These are phyloP conservation scores for Epinotia ramella DNA, from an alignment of 2,888 invertebrate genomes.

Conservation along the genomic window DNA sequence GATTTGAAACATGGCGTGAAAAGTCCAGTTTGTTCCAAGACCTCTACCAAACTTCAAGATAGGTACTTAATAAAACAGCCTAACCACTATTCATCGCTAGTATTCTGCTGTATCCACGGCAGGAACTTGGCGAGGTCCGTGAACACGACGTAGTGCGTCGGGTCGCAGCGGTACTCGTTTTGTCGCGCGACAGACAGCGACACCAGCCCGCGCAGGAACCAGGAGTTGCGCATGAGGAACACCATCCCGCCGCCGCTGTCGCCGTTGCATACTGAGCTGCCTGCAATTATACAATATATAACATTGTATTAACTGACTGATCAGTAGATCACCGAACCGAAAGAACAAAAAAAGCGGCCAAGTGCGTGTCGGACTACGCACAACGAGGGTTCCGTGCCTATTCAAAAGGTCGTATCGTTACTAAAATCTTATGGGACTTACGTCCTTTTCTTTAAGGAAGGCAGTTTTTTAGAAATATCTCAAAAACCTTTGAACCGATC, in stretches of 20 bases:
- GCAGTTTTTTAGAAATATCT: too few species aligned
- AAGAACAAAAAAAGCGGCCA: too few species aligned
- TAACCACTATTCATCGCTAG: conserved; percentile 52
- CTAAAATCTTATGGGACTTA: too few species aligned
- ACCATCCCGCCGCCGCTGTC: conserved; percentile 84
- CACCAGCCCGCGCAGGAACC: conserved; percentile 83
- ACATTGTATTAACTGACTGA: too few species aligned
- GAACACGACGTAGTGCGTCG: conserved; percentile 86
- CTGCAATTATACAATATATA: conserved; percentile 68
- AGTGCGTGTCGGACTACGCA: too few species aligned
- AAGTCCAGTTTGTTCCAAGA: not conserved
- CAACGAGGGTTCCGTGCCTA: too few species aligned
- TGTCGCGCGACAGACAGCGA: conserved; percentile 85
- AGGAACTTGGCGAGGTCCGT: conserved; percentile 86
- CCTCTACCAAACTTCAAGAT: not conserved
- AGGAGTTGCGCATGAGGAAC: conserved; percentile 68
- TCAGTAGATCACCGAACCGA: too few species aligned
- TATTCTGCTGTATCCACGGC: conserved; percentile 78
- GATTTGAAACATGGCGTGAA: too few species aligned
- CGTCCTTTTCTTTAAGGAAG: too few species aligned
- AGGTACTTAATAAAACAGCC: not conserved
- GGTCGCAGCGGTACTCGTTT: conserved; percentile 85
- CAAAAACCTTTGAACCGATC: too few species aligned
- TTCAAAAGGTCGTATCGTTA: too few species aligned
- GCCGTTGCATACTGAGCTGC: conserved; percentile 85